Conservation (phyloP, 2,113 vertebrate species). For the Lynx canadensis region DNA sequence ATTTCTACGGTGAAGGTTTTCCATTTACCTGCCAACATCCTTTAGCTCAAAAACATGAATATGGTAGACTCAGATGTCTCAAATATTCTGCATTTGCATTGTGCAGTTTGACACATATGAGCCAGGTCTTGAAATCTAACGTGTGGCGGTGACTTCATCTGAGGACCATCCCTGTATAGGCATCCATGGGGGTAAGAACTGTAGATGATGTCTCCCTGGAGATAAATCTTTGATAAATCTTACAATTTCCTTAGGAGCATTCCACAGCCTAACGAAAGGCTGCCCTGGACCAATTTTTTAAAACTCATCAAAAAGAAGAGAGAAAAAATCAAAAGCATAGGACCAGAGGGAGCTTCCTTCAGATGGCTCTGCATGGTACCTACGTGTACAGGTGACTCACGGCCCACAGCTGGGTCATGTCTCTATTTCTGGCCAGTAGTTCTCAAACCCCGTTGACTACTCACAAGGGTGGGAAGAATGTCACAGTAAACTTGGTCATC, state of each 20-base stretch:
- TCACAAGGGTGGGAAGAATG: neutral
- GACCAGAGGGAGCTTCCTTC: neutral
- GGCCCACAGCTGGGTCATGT: neutral
- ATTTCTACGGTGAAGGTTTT: slow-evolving; percentile 32
- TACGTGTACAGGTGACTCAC: neutral
- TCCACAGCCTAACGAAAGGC: neutral
- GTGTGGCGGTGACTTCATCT: neutral
- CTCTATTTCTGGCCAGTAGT: neutral
- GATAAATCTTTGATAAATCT: neutral
- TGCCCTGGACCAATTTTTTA: neutral
- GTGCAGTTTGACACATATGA: neutral
- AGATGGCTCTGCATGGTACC: neutral
- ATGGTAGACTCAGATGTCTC: neutral
- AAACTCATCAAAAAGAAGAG: neutral
- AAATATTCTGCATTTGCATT: neutral
- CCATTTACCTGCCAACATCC: neutral
- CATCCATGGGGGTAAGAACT: neutral
- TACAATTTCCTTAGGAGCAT: neutral
- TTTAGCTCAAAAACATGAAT: neutral
- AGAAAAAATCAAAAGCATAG: neutral
- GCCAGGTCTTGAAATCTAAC: neutral
- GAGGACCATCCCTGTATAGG: neutral
- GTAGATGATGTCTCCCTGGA: neutral
- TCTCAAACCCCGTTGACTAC: neutral
- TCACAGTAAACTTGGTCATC: neutral